Percentiles rank a stretch among this genome's conserved stretches.
Evolutionary conservation across 2,113 vertebrate species (phyloP).

Genomic region (Osmerus eperlanus): DNA sequence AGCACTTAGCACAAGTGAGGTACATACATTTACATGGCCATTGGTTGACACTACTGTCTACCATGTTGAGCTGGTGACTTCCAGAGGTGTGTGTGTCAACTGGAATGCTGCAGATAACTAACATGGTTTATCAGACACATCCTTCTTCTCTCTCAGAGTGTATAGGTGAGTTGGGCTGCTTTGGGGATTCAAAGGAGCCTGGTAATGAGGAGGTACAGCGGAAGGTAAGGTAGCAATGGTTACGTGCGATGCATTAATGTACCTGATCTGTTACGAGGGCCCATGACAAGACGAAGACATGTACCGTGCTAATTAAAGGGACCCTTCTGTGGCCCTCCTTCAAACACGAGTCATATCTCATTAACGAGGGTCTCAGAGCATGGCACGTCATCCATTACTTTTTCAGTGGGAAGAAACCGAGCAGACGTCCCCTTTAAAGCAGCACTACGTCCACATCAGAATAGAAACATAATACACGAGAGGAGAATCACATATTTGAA

Average conservation of each 20-base stretch:
- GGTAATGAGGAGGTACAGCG: constrained; percentile 54
- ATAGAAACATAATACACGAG: neutral
- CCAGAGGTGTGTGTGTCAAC: constrained; percentile 13
- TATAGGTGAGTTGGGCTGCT: constrained; percentile 19
- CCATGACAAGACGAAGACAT: constrained; percentile 65
- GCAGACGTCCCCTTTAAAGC: neutral
- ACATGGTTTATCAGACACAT: constrained; percentile 48
- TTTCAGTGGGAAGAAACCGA: constrained; percentile 21
- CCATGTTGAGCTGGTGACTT: neutral
- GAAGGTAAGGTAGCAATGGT: constrained; percentile 50
- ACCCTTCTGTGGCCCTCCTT: constrained; percentile 58
- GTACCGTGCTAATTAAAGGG: constrained; percentile 70
- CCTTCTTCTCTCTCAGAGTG: constrained; percentile 41
- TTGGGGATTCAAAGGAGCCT: constrained; percentile 33
- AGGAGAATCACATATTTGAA: constrained; percentile 28
- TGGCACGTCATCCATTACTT: constrained; percentile 53
- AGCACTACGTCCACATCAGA: neutral
- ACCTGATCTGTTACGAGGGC: constrained; percentile 66
- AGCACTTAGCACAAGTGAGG: neutral
- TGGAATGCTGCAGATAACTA: constrained; percentile 24
- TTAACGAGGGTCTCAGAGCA: constrained; percentile 55
- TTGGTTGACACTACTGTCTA: too few species aligned
- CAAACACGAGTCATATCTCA: constrained; percentile 67
- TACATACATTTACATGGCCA: too few species aligned
- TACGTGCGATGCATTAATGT: constrained; percentile 62